A percentile compares a stretch with the other conserved stretches of the same genome.
Conservation (phyloP, 2,888 invertebrate genomes). For the Gisinianus flammeolus region DNA sequence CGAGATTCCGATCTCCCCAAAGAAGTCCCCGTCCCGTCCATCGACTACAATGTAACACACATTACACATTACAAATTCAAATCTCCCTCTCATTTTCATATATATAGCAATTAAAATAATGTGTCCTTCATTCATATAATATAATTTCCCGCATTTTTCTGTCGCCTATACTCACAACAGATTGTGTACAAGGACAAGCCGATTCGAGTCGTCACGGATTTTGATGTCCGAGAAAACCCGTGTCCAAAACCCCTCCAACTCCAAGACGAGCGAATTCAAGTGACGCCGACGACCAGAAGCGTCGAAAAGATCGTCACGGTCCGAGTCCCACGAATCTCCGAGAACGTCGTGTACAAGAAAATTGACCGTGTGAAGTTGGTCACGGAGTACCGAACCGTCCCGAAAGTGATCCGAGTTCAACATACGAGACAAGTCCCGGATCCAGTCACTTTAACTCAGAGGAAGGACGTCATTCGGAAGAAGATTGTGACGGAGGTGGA, state of each 20-base stretch:
- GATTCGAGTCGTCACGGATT: slow-evolving; percentile 13
- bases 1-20: slow-evolving; percentile 2
- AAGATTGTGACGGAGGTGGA: background rate
- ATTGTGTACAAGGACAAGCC: slow-evolving; percentile 3
- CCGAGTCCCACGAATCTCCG: background rate
- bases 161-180: too few relatives aligned
- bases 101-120: too few relatives aligned
- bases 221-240: slow-evolving; percentile 10
- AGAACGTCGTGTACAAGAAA: slow-evolving; percentile 9
- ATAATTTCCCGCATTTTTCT: too few relatives aligned
- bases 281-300: background rate
- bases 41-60: too few relatives aligned
- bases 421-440: slow-evolving; percentile 4
- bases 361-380: slow-evolving; percentile 11
- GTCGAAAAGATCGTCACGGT: slow-evolving; percentile 9
- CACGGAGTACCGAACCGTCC: background rate
- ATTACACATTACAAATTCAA: too few relatives aligned
- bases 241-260: slow-evolving; percentile 7
- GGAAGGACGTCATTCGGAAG: background rate
- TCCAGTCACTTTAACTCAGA: background rate
- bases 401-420: background rate
- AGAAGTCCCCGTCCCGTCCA: background rate
- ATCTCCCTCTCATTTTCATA: too few relatives aligned
- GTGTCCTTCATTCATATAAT: too few relatives aligned
- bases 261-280: background rate